Evolutionary conservation across 2,888 invertebrate species (phyloP), one percentile per base, ranked within the genome.

Genomic region (Apoda limacodes): DNA sequence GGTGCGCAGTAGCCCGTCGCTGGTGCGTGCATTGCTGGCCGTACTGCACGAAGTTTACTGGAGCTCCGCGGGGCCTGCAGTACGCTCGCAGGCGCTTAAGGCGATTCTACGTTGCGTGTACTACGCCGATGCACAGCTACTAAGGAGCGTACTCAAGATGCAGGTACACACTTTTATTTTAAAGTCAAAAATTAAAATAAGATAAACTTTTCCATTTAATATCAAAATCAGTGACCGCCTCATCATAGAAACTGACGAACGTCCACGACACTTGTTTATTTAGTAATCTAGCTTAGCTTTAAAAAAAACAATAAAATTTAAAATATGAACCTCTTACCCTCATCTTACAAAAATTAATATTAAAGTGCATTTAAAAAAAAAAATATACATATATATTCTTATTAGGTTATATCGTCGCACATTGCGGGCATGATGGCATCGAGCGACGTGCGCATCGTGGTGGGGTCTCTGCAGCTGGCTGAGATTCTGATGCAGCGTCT

Each of bases 401-500:
- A 5, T 15, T 48, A 81, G 80, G 86, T 93, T 43, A 94, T 96
- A 33, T 94, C 95, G 38, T 97, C 97, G 50, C 97, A 98, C 70
- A 94, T 98, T 59, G 98, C 98, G 15, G 96, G 96, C 35, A 98
- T 98, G 97, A 88, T 98, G 87, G 96, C 97, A 1, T 97, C 97
- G 3, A 93, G 90, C 62, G 98, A 98, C 81, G 83, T 98, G 40
- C 88, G 96, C 55, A 96, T 98, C 57, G 95, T 98, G 23, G 97
- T 98, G 27, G 96, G 96, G 30, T 96, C 98, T 22, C 82, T 98
- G 29, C 98, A 99, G 78, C 92, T 99, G 87, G 95, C 96, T 4
- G 94, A 95, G 68, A 94, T 98, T 48, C 80, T 99, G 39, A 96
- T 98, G 93, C 92, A 93, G 66, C 96, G 98, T 56, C 76, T 99